phyloP scores from a whole-genome alignment of 2,888 invertebrate genomes.

The Coelogynopora nodosa region DNA sequence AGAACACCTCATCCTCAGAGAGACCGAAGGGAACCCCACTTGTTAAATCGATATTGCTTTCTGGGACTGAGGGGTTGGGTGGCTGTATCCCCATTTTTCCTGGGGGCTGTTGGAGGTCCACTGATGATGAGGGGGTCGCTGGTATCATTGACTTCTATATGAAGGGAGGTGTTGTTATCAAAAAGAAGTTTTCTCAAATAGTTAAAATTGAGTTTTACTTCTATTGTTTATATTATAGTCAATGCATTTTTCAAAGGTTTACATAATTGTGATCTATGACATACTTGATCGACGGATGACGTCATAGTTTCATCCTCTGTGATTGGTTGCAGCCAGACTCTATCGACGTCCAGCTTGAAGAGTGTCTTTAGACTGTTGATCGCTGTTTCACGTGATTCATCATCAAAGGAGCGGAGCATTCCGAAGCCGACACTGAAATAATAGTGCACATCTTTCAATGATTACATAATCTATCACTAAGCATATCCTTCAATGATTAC shows the following conservation, averaged over 20 bases:
- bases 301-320: not conserved
- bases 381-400: not conserved
- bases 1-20: not conserved
- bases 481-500: no score
- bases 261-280: no score
- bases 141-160: not conserved
- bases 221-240: no score
- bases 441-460: no score
- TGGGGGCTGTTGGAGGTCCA: not conserved
- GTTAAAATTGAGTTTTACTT: no score
- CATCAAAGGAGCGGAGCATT: not conserved
- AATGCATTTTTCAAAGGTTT: no score
- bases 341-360: not conserved
- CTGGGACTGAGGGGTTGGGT: no score
- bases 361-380: not conserved
- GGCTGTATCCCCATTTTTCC: no score
- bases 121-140: not conserved
- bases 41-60: not conserved
- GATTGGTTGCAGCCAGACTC: not conserved
- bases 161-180: no score
- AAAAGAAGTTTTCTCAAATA: no score
- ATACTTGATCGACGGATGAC: no score
- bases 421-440: not conserved
- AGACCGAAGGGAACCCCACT: not conserved
- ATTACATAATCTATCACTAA: no score